Conservation (phyloP, 2,888 invertebrate genomes). For the Agrotis clavis region DNA sequence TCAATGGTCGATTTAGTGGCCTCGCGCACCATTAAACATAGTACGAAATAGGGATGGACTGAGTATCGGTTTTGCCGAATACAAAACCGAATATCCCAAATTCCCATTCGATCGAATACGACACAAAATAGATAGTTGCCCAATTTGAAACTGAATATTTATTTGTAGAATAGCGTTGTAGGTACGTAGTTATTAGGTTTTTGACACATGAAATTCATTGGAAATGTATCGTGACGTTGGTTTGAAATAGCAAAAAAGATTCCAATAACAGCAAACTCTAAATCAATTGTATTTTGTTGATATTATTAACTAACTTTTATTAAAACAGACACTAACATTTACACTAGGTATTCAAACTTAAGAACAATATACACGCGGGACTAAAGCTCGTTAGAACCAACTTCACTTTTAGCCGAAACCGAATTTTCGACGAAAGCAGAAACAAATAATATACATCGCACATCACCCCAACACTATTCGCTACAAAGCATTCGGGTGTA, state of each 20-base stretch:
- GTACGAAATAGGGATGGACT: conserved; percentile 53
- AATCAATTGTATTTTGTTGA: too few species aligned
- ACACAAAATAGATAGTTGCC: too few species aligned
- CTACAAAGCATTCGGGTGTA: conserved; percentile 36
- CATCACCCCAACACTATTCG: conserved; percentile 34
- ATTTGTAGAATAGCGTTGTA: too few species aligned
- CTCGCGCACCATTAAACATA: conserved; percentile 74
- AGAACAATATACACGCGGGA: background rate
- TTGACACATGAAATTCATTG: too few species aligned
- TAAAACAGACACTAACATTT: too few species aligned
- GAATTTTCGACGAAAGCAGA: conserved; percentile 2
- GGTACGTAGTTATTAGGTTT: too few species aligned
- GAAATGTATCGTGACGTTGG: too few species aligned
- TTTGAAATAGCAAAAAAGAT: too few species aligned
- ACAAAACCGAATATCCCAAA: background rate
- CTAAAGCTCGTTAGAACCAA: background rate
- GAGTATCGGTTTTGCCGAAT: background rate
- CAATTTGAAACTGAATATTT: too few species aligned
- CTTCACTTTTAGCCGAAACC: background rate
- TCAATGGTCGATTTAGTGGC: conserved; percentile 72
- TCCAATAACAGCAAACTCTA: too few species aligned
- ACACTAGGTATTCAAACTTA: background rate
- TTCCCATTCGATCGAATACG: too few species aligned
- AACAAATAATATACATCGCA: background rate
- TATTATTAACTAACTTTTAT: too few species aligned